Conservation (phyloP, 2,797 vertebrate species). For the Trichosurus vulpecula region DNA sequence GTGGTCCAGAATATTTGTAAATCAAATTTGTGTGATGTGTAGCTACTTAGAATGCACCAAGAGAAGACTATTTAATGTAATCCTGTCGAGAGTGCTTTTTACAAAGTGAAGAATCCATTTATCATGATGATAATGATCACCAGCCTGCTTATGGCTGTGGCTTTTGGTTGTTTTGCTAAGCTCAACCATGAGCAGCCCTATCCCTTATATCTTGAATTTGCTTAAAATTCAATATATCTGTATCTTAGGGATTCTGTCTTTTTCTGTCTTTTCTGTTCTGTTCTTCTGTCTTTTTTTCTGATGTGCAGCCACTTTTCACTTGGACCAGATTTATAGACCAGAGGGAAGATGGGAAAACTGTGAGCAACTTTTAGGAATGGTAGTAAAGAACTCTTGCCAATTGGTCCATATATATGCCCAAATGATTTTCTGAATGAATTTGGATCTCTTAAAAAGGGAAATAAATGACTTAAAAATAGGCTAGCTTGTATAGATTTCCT, state of each 20-base stretch:
- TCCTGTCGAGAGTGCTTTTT: neutral
- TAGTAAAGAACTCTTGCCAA: neutral
- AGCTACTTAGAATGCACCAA: too few species aligned
- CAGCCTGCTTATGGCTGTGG: neutral
- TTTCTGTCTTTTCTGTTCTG: too few species aligned
- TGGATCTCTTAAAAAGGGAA: neutral
- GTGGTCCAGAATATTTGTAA: neutral
- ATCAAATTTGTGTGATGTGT: neutral
- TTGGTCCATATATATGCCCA: neutral
- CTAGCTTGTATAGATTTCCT: neutral
- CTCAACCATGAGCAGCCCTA: neutral
- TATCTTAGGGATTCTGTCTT: neutral
- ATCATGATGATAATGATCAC: neutral
- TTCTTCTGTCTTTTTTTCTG: neutral
- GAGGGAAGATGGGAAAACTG: neutral
- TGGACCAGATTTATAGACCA: neutral
- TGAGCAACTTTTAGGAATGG: neutral
- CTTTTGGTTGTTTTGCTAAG: neutral
- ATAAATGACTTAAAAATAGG: neutral
- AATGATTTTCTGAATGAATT: neutral
- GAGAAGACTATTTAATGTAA: neutral
- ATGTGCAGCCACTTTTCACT: neutral
- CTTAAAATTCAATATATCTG: neutral
- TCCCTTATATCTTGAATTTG: neutral
- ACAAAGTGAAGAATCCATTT: neutral